These are phyloP conservation scores for Amphiprion ocellaris DNA, from an alignment of 2,113 vertebrate genomes.

Conservation along the genomic window DNA sequence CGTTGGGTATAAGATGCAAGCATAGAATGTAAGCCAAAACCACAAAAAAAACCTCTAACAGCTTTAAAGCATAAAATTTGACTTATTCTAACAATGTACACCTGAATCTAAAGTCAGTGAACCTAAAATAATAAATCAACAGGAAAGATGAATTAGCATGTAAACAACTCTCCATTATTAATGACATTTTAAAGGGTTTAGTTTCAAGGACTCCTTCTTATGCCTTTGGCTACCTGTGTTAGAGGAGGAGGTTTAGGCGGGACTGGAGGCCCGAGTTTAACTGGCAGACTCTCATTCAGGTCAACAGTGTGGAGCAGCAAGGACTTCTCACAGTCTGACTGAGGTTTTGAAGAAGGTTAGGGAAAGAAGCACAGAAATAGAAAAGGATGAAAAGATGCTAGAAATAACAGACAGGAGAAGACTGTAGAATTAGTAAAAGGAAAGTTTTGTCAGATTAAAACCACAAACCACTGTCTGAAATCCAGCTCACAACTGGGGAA, in stretches of 20 bases:
- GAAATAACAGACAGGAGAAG: conserved; percentile 41
- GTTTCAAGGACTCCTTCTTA: not conserved
- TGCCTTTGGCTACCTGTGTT: conserved; percentile 87
- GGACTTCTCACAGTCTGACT: conserved; percentile 79
- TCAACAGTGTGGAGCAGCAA: conserved; percentile 74
- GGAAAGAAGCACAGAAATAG: conserved; percentile 44
- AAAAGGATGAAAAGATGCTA: conserved; percentile 45
- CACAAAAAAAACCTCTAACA: too few relatives aligned
- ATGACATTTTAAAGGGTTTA: not conserved
- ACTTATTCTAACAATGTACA: too few relatives aligned
- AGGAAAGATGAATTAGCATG: not conserved
- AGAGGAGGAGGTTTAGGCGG: conserved; percentile 84
- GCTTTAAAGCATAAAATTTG: too few relatives aligned
- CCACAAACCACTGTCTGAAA: conserved; percentile 15
- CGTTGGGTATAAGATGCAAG: too few relatives aligned
- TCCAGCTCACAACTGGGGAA: conserved; percentile 1
- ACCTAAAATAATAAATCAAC: too few relatives aligned
- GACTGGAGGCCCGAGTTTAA: conserved; percentile 82
- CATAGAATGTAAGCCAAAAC: too few relatives aligned
- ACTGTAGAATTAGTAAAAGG: conserved; percentile 18
- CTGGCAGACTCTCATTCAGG: conserved; percentile 78
- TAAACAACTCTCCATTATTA: not conserved
- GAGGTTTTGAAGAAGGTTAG: conserved; percentile 59
- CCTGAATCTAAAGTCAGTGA: too few relatives aligned
- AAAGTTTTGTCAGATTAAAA: conserved; percentile 34